Evolutionary conservation across 2,797 vertebrate genomes (phyloP).

Genomic region (Megalops cyprinoides): DNA sequence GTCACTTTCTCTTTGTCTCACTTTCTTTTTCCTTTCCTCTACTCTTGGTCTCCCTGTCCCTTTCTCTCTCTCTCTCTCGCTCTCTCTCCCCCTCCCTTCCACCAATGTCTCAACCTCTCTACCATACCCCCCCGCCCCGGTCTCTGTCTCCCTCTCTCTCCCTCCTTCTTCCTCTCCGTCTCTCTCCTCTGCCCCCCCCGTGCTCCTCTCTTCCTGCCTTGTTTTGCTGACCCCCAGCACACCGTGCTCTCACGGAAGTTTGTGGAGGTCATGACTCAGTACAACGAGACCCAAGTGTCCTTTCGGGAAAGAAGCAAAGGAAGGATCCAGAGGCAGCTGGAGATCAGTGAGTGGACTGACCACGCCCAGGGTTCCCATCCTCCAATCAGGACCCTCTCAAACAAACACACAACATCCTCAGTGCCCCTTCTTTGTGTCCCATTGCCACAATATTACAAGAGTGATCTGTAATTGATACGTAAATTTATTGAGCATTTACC

Average conservation of each 20-base stretch:
- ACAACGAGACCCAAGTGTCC: conserved; percentile 89
- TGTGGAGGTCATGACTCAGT: conserved; percentile 93
- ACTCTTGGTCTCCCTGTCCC: background rate
- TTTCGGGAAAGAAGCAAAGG: conserved; percentile 95
- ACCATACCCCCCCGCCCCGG: background rate
- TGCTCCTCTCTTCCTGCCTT: background rate
- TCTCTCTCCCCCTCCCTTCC: background rate
- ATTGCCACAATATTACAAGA: background rate
- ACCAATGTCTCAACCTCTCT: background rate
- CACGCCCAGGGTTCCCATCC: background rate
- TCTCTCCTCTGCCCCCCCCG: too few species aligned
- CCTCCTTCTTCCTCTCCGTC: background rate
- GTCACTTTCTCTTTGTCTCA: conserved; percentile 12
- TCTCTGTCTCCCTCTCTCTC: background rate
- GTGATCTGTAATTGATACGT: background rate
- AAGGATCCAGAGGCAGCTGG: conserved; percentile 92
- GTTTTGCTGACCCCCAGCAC: conserved; percentile 70
- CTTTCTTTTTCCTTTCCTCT: background rate
- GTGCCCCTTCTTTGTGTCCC: too few species aligned
- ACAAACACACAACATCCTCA: background rate
- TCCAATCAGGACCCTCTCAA: background rate
- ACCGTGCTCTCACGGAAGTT: conserved; percentile 91
- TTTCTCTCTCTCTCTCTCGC: background rate
- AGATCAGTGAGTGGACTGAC: conserved; percentile 86
- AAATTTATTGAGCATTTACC: too few species aligned